A percentile compares a stretch with the other conserved stretches of the same genome.
Evolutionary conservation across 2,113 vertebrate genomes (phyloP).

Genomic region (Hypocryptadius cinnamomeus): DNA sequence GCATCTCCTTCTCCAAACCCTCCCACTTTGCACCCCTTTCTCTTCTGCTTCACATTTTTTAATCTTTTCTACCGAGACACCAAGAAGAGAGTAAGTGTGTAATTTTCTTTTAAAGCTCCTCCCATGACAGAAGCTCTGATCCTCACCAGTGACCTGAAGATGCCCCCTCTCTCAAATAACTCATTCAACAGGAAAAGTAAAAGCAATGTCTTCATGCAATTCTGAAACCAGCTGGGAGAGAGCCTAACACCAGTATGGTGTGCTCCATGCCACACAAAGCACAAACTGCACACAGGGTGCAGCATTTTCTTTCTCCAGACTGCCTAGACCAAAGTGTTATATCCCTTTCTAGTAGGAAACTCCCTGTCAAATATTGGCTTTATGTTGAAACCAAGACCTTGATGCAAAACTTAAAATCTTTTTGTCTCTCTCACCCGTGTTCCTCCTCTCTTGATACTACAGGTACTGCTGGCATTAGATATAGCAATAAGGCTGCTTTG

Average conservation of each 20-base stretch:
- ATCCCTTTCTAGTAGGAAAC: background rate
- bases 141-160: background rate
- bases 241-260: no score
- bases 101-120: background rate
- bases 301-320: background rate
- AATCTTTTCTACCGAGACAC: background rate
- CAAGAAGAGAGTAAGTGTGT: background rate
- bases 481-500: background rate
- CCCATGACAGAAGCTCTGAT: background rate
- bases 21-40: background rate
- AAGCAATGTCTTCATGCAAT: fast-evolving
- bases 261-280: background rate
- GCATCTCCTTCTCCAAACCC: background rate
- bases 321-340: background rate
- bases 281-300: background rate
- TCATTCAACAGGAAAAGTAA: background rate
- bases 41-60: background rate
- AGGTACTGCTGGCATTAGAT: background rate
- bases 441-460: background rate
- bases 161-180: background rate
- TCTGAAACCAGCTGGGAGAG: background rate
- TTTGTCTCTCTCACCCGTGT: background rate
- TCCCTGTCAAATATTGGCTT: background rate
- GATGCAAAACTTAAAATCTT: background rate
- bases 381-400: background rate